Evolutionary conservation across 1,140 invertebrate species (phyloP), one percentile per base, ranked within the genome.

Genomic region (Meteorus sp.): DNA sequence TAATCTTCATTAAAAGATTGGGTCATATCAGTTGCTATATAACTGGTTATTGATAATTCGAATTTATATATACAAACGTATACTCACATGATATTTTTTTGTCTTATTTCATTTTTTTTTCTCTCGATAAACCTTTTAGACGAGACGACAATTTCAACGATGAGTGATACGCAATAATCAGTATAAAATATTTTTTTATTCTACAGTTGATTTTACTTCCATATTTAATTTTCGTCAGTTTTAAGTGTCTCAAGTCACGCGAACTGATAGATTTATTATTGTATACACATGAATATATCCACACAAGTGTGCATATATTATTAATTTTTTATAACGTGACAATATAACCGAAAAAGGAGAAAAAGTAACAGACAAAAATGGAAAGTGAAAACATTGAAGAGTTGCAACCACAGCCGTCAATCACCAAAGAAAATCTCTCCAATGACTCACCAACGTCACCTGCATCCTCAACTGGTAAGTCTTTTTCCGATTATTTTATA

Each of bases 361-460:
- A 22, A 51, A 51, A 11, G 2, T 35, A 51, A 7, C 4, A 25
- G 8, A 4, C 29, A 1, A 19, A 22, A 50, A 58, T 51, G 45
- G 47, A 48, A 8, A 29, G 17, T 41, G 37, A 51, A 20, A 47
- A 39, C 17, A 47, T 56, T 44, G n/a, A 51, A 50, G 56, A 58
- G 44, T 58, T 35, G 31, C 31, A 33, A n/a, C 23, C 47, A 23
- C n/a, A n/a, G n/a, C n/a, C n/a, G n/a, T n/a, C n/a, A n/a, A 31
- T 20, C 1, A 25, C 56, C 3, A 51, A 39, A 33, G 56, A 58
- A 0, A 51, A 25, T 51, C 15, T 51, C 9, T 17, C 8, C 37
- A 41, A 50, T 22, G 45, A 29, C 39, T 41, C 45, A 20, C 27
- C 56, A 11, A 23, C 43, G 13, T 50, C 56, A 29, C 31, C 51